A percentile compares a stretch with the other conserved stretches of the same genome.
Conservation (phyloP, 2,113 vertebrate species). For the Perccottus glenii region DNA sequence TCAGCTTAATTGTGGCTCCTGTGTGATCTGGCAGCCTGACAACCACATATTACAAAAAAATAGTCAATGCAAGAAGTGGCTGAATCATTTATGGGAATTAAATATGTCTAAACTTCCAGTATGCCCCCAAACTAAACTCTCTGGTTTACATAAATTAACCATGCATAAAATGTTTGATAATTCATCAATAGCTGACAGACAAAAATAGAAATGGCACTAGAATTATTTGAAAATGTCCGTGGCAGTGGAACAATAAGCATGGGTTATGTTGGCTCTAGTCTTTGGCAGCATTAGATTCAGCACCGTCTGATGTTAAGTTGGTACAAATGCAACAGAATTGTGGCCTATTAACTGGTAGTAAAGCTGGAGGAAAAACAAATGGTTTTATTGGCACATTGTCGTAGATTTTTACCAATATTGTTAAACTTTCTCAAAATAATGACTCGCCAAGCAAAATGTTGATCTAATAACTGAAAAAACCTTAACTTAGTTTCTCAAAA, state of each 20-base stretch:
- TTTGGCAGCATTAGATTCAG: constrained; percentile 26
- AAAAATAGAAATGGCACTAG: constrained; percentile 8
- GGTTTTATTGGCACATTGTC: neutral
- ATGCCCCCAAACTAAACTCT: constrained; percentile 26
- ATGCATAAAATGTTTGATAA: constrained; percentile 10
- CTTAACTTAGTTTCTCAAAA: too few relatives aligned
- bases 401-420: neutral
- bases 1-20: constrained; percentile 26
- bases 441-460: too few relatives aligned
- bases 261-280: constrained; percentile 35
- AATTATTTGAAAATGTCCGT: constrained; percentile 29
- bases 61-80: constrained; percentile 1
- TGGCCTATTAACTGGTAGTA: constrained; percentile 22
- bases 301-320: constrained; percentile 30
- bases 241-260: constrained; percentile 53
- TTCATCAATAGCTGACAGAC: constrained; percentile 26
- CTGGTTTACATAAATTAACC: constrained; percentile 6
- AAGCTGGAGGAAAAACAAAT: constrained; percentile 13
- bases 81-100: neutral
- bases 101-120: neutral
- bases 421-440: neutral
- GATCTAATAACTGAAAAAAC: too few relatives aligned
- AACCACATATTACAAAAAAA: neutral
- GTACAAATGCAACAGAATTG: constrained; percentile 46
- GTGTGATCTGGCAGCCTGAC: constrained; percentile 25